phyloP scores from a whole-genome alignment of 2,797 vertebrate genomes.

The Chaetophractus vellerosus region DNA sequence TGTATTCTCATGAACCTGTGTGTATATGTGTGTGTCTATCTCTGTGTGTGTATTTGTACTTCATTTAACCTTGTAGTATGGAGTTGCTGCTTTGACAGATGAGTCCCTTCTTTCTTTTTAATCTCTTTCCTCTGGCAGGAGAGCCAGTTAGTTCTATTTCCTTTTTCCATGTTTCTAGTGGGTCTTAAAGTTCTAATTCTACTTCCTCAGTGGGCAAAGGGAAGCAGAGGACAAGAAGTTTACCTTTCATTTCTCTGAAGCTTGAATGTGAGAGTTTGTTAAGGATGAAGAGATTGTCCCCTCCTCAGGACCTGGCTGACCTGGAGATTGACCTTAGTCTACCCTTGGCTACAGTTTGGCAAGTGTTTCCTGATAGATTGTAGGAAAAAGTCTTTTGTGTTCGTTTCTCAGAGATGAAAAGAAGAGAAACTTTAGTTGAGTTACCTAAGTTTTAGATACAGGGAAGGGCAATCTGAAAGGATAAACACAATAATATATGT shows the following conservation, averaged over 20 bases:
- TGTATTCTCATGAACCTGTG: background rate
- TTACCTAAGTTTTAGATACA: background rate
- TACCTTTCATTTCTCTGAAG: conserved; percentile 35
- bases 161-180: conserved; percentile 12
- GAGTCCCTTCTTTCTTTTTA: background rate
- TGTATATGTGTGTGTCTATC: background rate
- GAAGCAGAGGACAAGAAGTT: background rate
- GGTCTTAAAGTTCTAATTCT: background rate
- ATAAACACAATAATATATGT: background rate
- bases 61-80: conserved; percentile 7
- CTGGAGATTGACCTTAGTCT: background rate
- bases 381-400: background rate
- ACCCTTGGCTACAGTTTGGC: background rate
- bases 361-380: background rate
- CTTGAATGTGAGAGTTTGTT: conserved; percentile 21
- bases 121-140: conserved; percentile 8
- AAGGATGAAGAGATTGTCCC: background rate
- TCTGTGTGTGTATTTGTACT: background rate
- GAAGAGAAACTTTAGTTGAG: background rate
- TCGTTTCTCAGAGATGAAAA: background rate
- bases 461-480: background rate
- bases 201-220: background rate
- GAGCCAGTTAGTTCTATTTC: conserved; percentile 51
- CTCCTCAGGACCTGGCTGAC: background rate
- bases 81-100: background rate